phyloP scores from a whole-genome alignment of 2,888 invertebrate species.

The Vesta saturnalis region DNA sequence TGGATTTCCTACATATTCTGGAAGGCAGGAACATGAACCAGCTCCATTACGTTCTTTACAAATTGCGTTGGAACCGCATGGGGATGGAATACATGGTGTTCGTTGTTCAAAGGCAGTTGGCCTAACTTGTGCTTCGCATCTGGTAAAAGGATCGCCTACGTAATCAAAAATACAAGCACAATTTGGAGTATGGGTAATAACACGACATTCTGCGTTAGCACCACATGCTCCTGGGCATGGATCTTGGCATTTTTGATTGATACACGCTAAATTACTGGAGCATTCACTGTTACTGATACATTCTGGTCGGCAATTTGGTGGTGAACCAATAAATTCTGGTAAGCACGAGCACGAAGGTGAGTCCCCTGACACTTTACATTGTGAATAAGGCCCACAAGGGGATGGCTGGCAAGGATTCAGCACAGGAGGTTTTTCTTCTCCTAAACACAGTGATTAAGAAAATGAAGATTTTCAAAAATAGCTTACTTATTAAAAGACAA shows the following conservation, averaged over 20 bases:
- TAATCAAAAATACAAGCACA: slow-evolving; percentile 78
- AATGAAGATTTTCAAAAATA: neutral
- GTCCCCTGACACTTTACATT: slow-evolving; percentile 74
- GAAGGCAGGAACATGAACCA: slow-evolving; percentile 76
- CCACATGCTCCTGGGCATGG: slow-evolving; percentile 85
- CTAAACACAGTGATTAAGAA: slow-evolving; percentile 46
- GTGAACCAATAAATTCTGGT: slow-evolving; percentile 76
- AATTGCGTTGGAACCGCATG: slow-evolving; percentile 74
- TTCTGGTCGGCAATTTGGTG: slow-evolving; percentile 82
- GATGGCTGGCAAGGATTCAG: slow-evolving; percentile 74
- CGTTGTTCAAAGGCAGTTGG: slow-evolving; percentile 58
- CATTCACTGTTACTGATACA: slow-evolving; percentile 85
- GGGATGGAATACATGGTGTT: slow-evolving; percentile 75
- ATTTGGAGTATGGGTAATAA: slow-evolving; percentile 84
- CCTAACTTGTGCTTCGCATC: slow-evolving; percentile 54
- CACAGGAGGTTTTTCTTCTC: slow-evolving; percentile 54
- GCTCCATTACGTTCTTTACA: slow-evolving; percentile 78
- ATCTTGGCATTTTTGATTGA: slow-evolving; percentile 79
- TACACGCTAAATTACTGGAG: slow-evolving; percentile 77
- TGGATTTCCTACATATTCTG: slow-evolving; percentile 80
- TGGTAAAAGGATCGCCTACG: slow-evolving; percentile 80
- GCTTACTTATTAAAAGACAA: slow-evolving; percentile 56
- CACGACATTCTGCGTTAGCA: slow-evolving; percentile 80
- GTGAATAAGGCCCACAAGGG: slow-evolving; percentile 82
- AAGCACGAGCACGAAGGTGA: slow-evolving; percentile 71